Percentiles rank a stretch among this genome's conserved stretches.
phyloP scores from a whole-genome alignment of 2,888 invertebrate genomes.

The Autographa pulchrina region DNA sequence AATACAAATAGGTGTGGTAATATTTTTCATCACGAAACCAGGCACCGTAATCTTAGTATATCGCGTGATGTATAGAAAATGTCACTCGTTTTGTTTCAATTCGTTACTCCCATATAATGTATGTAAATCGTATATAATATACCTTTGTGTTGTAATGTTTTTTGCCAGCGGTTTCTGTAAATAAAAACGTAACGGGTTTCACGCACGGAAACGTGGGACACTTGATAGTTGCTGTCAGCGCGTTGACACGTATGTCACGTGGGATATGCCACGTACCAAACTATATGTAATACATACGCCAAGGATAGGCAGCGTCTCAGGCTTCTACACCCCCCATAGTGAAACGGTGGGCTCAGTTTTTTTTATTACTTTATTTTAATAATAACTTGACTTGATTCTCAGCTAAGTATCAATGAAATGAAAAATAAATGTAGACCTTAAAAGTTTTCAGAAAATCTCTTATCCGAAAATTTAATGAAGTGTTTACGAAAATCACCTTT shows the following conservation, averaged over 20 bases:
- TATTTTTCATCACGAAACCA: conserved; percentile 63
- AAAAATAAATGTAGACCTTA: too few relatives aligned
- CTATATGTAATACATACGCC: neutral
- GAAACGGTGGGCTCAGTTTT: too few relatives aligned
- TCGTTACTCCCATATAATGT: conserved; percentile 67
- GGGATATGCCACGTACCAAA: conserved; percentile 21
- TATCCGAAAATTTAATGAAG: too few relatives aligned
- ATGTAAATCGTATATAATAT: conserved; percentile 63
- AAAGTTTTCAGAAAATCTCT: too few relatives aligned
- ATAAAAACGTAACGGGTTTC: conserved; percentile 43
- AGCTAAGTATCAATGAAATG: too few relatives aligned
- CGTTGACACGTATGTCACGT: conserved; percentile 42
- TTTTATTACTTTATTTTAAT: too few relatives aligned
- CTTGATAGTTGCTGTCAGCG: conserved; percentile 44
- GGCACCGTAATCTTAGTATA: conserved; percentile 71
- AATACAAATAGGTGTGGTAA: conserved; percentile 46
- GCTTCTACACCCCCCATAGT: too few relatives aligned
- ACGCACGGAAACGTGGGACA: conserved; percentile 39
- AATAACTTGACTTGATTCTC: too few relatives aligned
- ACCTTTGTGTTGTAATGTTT: conserved; percentile 42
- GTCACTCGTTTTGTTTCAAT: conserved; percentile 77
- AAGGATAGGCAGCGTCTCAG: neutral
- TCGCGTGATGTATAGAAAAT: conserved; percentile 79
- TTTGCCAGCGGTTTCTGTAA: conserved; percentile 35
- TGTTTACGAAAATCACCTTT: neutral